Percentiles rank a stretch among this genome's conserved stretches.
phyloP scores from a whole-genome alignment of 2,113 vertebrate genomes.

The Lagopus leucura region DNA sequence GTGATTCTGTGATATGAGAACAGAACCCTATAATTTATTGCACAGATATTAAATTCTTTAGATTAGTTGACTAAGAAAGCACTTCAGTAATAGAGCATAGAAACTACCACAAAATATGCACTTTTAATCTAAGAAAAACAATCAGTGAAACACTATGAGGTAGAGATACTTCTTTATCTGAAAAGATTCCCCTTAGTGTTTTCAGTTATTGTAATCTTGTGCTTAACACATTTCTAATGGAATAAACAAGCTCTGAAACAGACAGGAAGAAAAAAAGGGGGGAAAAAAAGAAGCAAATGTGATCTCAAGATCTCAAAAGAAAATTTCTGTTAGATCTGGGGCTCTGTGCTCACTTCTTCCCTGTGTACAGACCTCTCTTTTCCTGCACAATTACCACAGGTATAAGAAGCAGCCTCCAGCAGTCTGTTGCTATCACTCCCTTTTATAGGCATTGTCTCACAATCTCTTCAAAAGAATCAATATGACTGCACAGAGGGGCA shows the following conservation, averaged over 20 bases:
- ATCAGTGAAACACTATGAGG: not conserved
- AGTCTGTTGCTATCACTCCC: not conserved
- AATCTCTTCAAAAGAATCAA: not conserved
- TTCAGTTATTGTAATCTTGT: constrained; percentile 47
- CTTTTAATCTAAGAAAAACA: not conserved
- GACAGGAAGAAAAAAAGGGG: not conserved
- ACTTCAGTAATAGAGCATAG: not conserved
- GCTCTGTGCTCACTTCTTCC: not conserved
- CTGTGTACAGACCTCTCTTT: not conserved
- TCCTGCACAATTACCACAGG: not conserved
- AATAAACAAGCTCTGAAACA: constrained; percentile 54
- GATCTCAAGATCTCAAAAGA: constrained; percentile 38
- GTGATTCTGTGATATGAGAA: too few species aligned
- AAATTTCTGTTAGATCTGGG: constrained; percentile 35
- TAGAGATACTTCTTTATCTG: not conserved
- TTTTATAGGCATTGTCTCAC: not conserved
- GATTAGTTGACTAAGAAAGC: not conserved
- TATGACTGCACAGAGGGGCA: not conserved
- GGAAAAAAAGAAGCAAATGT: not conserved
- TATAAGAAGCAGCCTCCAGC: not conserved
- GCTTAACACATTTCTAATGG: constrained; percentile 32
- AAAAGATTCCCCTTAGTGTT: constrained; percentile 50
- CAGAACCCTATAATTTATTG: not conserved
- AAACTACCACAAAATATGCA: not conserved
- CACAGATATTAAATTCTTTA: not conserved